Conservation (phyloP, 2,888 invertebrate genomes). For the Monopis laevigella region DNA sequence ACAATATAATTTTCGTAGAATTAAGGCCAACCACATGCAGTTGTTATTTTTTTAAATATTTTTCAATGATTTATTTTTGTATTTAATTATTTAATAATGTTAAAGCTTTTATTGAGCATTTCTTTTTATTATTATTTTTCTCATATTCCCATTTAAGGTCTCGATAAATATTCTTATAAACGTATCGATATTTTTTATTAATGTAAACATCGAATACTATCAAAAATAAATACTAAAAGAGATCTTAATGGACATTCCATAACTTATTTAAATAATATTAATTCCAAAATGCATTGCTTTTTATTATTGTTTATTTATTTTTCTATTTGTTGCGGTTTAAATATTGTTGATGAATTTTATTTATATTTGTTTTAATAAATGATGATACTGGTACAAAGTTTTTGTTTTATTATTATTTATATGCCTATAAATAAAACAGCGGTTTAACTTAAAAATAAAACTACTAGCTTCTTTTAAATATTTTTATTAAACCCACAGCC, state of each 20-base stretch:
- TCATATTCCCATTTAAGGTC: slow-evolving; percentile 28
- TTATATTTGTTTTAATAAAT: neutral
- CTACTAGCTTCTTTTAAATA: no score
- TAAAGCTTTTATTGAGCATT: slow-evolving; percentile 16
- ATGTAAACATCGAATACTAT: neutral
- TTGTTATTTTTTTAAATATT: slow-evolving; percentile 3
- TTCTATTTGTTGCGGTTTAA: slow-evolving; percentile 14
- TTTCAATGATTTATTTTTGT: slow-evolving; percentile 16
- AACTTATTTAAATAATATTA: slow-evolving; percentile 18
- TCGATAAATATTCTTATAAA: slow-evolving; percentile 14
- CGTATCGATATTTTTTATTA: neutral
- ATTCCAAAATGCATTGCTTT: slow-evolving; percentile 19
- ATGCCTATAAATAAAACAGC: no score
- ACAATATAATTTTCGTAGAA: no score
- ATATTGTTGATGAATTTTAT: slow-evolving; percentile 1
- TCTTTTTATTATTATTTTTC: slow-evolving; percentile 27
- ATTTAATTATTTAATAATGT: slow-evolving; percentile 13
- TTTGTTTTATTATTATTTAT: no score
- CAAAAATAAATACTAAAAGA: no score
- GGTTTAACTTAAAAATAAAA: no score
- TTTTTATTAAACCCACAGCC: no score
- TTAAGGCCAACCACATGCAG: neutral
- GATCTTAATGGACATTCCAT: slow-evolving; percentile 37
- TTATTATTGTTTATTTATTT: slow-evolving; percentile 22
- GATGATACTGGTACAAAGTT: no score